Percentiles rank a stretch among this genome's conserved stretches.
phyloP scores from a whole-genome alignment of 2,888 invertebrate species.

The Dicyrtomina minuta region DNA sequence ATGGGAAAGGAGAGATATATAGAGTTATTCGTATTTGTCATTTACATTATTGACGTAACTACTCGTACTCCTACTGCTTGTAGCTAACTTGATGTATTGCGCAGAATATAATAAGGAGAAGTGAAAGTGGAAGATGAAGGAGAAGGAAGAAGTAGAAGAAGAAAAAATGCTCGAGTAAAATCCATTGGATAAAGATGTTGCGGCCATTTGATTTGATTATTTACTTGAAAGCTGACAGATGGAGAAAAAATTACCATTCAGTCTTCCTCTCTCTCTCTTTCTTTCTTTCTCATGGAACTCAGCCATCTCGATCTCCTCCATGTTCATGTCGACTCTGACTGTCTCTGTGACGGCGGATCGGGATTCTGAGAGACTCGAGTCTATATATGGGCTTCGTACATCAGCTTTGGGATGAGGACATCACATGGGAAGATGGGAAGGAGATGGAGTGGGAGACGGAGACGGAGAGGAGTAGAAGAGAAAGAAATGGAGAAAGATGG shows the following conservation, averaged over 20 bases:
- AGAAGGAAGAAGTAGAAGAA: slow-evolving; percentile 22
- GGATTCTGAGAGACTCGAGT: not conserved
- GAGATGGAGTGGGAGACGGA: slow-evolving; percentile 11
- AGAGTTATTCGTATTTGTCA: not conserved
- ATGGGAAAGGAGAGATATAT: not conserved
- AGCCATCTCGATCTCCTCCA: not conserved
- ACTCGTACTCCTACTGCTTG: too few relatives aligned
- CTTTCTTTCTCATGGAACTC: not conserved
- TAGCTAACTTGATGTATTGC: not conserved
- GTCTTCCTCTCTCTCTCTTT: slow-evolving; percentile 26
- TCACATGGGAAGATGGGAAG: slow-evolving; percentile 7
- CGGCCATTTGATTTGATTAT: slow-evolving; percentile 39
- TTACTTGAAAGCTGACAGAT: slow-evolving; percentile 37
- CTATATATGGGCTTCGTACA: too few relatives aligned
- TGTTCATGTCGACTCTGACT: not conserved
- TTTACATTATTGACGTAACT: slow-evolving; percentile 6
- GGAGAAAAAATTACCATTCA: slow-evolving; percentile 39
- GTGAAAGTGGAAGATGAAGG: not conserved
- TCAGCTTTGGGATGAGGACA: not conserved
- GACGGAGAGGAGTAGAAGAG: slow-evolving; percentile 7
- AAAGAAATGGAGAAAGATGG: slow-evolving; percentile 22
- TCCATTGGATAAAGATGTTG: slow-evolving; percentile 40
- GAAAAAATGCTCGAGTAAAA: slow-evolving; percentile 23
- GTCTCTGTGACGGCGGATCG: not conserved
- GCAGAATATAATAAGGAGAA: slow-evolving; percentile 2